These are phyloP conservation scores for Bergia puertoricense DNA, from an alignment of 92 coral and sea anemone genomes.

Conservation along the genomic window DNA sequence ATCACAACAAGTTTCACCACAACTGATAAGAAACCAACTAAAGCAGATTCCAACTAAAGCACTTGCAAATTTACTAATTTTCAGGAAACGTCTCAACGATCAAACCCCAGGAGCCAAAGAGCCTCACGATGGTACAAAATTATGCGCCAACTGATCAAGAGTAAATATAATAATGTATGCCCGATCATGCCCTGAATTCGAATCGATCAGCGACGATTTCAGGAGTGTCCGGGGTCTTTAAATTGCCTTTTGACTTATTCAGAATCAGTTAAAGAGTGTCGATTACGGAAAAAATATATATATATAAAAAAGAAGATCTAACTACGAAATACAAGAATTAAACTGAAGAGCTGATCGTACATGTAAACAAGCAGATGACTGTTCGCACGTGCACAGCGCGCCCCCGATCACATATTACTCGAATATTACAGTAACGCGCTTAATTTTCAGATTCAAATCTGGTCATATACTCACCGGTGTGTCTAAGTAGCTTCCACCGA, in stretches of 20 bases:
- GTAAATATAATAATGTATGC: no score
- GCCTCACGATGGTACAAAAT: neutral
- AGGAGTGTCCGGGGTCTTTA: neutral
- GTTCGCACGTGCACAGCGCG: no score
- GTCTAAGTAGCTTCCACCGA: constrained; percentile 88
- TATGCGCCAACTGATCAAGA: no score
- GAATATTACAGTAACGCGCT: no score
- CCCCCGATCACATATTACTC: no score
- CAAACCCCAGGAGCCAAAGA: neutral
- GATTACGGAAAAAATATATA: neutral
- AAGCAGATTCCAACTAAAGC: no score
- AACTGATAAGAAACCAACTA: no score
- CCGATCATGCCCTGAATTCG: neutral
- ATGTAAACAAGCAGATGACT: neutral
- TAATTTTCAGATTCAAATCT: neutral
- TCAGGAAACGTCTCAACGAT: neutral
- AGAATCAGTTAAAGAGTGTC: neutral
- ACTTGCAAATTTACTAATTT: neutral
- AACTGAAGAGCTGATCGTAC: no score
- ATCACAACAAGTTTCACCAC: no score
- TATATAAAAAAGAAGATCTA: neutral
- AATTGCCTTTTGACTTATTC: neutral
- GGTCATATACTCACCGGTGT: constrained; percentile 70
- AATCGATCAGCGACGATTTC: neutral
- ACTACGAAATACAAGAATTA: no score